Percentiles rank a stretch among this genome's conserved stretches.
Evolutionary conservation across 1,140 invertebrate genomes (phyloP).

Genomic region (Drosophila miranda): DNA sequence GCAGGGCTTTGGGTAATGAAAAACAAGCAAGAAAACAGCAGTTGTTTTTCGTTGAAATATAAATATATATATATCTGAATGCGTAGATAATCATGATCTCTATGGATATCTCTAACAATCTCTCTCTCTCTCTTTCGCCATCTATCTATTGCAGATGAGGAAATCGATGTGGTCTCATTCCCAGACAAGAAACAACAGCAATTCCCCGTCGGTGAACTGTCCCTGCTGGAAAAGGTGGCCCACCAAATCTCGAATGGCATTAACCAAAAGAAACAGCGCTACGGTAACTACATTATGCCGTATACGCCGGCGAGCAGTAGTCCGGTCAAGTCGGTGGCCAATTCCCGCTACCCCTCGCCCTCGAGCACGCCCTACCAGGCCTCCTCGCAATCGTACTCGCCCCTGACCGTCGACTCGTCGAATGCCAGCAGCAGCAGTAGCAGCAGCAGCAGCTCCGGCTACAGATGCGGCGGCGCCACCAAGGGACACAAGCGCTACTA

Average conservation of each 20-base stretch:
- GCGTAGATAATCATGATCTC: too few species aligned
- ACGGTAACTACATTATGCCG: constrained; percentile 53
- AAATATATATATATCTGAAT: neutral
- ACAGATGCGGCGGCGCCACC: constrained; percentile 8
- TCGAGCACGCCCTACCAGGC: constrained; percentile 63
- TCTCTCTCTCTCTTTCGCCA: constrained; percentile 65
- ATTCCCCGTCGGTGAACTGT: constrained; percentile 86
- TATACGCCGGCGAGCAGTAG: constrained; percentile 78
- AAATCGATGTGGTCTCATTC: constrained; percentile 91
- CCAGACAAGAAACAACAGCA: constrained; percentile 85
- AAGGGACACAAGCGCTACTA: constrained; percentile 51
- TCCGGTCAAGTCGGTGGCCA: constrained; percentile 72
- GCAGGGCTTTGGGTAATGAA: constrained; percentile 26
- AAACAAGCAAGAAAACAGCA: too few species aligned
- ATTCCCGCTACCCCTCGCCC: constrained; percentile 67
- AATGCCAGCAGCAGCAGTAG: constrained; percentile 32
- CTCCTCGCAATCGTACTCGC: constrained; percentile 26
- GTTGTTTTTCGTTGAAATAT: too few species aligned
- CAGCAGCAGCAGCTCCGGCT: constrained; percentile 32
- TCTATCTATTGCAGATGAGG: constrained; percentile 87
- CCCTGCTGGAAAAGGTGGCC: constrained; percentile 83
- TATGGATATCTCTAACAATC: constrained; percentile 2
- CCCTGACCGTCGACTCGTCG: constrained; percentile 28
- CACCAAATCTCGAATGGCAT: constrained; percentile 61
- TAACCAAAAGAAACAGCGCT: constrained; percentile 40